phyloP scores from a whole-genome alignment of 2,888 invertebrate genomes.

The Amphipoea oculea region DNA sequence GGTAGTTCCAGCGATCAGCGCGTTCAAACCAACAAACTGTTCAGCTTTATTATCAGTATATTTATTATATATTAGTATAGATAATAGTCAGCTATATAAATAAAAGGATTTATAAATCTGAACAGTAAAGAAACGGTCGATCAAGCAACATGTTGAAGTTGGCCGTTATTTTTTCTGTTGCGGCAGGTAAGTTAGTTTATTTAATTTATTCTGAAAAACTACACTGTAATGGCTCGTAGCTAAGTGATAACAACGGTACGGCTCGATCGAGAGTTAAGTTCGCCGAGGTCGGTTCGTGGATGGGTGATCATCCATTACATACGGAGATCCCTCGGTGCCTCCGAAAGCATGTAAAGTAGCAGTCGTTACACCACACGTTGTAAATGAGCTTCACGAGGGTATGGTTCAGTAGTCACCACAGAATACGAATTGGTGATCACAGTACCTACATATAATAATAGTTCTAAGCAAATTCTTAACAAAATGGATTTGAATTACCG shows the following conservation, averaged over 20 bases:
- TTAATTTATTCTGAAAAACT: background rate
- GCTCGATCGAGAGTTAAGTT: background rate
- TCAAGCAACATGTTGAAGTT: constrained; percentile 56
- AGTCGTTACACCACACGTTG: background rate
- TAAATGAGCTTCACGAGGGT: background rate
- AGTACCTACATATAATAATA: too few species aligned
- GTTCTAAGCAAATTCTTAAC: too few species aligned
- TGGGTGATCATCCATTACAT: background rate
- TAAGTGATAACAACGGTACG: background rate
- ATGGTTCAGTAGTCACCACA: too few species aligned
- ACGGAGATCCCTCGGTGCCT: background rate
- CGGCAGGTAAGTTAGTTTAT: constrained; percentile 64
- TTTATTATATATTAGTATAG: too few species aligned
- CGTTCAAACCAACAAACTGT: background rate
- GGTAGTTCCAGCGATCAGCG: too few species aligned
- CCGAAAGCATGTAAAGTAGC: background rate
- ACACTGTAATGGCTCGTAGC: background rate
- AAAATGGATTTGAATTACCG: too few species aligned
- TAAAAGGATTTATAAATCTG: constrained; percentile 3
- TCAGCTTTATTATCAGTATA: background rate
- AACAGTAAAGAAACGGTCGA: constrained; percentile 30
- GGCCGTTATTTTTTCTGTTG: constrained; percentile 53
- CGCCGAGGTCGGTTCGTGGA: background rate
- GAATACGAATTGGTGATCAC: too few species aligned
- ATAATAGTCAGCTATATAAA: constrained; percentile 42